A percentile compares a stretch with the other conserved stretches of the same genome.
These are phyloP conservation scores for Thunnus albacares DNA, from an alignment of 2,797 vertebrate genomes.

Conservation along the genomic window DNA sequence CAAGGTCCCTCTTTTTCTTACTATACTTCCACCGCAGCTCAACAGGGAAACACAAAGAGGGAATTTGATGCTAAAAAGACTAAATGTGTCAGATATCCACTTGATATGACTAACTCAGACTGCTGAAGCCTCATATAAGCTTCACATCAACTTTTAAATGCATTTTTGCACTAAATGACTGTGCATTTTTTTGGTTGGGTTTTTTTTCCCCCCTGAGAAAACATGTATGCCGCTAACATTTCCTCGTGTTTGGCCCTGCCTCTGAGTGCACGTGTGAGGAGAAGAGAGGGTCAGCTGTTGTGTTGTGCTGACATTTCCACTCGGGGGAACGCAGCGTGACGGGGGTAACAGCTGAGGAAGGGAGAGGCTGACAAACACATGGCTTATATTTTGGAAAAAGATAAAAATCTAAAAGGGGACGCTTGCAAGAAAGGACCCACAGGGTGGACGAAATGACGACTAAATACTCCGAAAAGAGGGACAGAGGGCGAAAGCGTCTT, in stretches of 20 bases:
- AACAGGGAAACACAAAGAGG: too few species aligned
- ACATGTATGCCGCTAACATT: background rate
- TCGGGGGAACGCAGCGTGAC: constrained; percentile 39
- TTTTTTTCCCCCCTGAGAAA: background rate
- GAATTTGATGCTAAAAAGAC: too few species aligned
- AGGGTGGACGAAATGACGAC: background rate
- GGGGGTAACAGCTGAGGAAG: constrained; percentile 64
- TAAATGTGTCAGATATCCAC: too few species aligned
- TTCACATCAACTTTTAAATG: too few species aligned
- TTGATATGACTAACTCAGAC: too few species aligned
- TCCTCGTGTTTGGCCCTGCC: background rate
- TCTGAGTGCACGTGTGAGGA: constrained; percentile 16
- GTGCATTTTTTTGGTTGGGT: too few species aligned
- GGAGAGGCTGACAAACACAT: constrained; percentile 64
- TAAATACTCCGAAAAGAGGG: background rate
- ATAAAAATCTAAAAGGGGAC: constrained; percentile 1
- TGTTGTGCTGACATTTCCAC: constrained; percentile 48
- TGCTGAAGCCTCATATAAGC: too few species aligned
- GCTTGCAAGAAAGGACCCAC: background rate
- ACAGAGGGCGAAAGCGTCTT: background rate
- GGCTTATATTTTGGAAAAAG: constrained; percentile 30
- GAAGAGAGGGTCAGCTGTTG: constrained; percentile 52
- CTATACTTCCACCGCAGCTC: too few species aligned
- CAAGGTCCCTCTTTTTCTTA: too few species aligned
- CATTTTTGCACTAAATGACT: too few species aligned